Percentiles rank a stretch among this genome's conserved stretches.
Conservation (phyloP, 2,888 invertebrate species). For the Patella pellucida region DNA sequence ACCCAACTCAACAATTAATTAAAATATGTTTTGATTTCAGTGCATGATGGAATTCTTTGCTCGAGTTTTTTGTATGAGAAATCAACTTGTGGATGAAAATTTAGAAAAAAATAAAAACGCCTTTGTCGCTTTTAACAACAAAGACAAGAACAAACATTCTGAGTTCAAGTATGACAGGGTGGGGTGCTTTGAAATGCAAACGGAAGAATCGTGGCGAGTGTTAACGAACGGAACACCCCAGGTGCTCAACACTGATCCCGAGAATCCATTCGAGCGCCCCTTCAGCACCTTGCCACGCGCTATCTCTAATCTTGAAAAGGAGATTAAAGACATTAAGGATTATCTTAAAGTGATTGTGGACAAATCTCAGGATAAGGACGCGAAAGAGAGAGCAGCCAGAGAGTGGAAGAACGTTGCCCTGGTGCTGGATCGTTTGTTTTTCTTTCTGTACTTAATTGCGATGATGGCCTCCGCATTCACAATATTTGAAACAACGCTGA, state of each 20-base stretch:
- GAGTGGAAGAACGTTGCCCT: conserved; percentile 69
- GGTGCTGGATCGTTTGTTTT: conserved; percentile 68
- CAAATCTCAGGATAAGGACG: conserved; percentile 56
- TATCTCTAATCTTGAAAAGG: conserved; percentile 50
- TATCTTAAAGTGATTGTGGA: conserved; percentile 55
- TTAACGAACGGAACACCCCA: conserved; percentile 30
- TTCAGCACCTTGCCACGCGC: conserved; percentile 25
- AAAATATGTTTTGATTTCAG: conserved; percentile 38
- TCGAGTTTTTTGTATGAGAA: conserved; percentile 63
- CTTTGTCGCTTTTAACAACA: conserved; percentile 11
- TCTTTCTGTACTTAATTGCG: conserved; percentile 64
- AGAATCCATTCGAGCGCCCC: conserved; percentile 13
- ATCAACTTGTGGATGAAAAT: conserved; percentile 44
- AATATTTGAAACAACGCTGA: conserved; percentile 55
- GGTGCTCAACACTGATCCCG: conserved; percentile 14
- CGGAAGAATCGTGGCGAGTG: conserved; percentile 43
- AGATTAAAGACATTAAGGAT: conserved; percentile 63
- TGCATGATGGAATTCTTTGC: conserved; percentile 64
- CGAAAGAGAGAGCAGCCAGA: conserved; percentile 55
- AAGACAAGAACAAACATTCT: conserved; percentile 37
- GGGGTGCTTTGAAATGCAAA: conserved; percentile 50
- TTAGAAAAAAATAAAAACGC: conserved; percentile 23
- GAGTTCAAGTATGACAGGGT: conserved; percentile 53
- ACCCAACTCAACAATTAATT: neutral
- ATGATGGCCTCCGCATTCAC: conserved; percentile 64